Evolutionary conservation across 2,113 vertebrate genomes (phyloP), one percentile per base, ranked within the genome.

Genomic region (Pao palembangensis): DNA sequence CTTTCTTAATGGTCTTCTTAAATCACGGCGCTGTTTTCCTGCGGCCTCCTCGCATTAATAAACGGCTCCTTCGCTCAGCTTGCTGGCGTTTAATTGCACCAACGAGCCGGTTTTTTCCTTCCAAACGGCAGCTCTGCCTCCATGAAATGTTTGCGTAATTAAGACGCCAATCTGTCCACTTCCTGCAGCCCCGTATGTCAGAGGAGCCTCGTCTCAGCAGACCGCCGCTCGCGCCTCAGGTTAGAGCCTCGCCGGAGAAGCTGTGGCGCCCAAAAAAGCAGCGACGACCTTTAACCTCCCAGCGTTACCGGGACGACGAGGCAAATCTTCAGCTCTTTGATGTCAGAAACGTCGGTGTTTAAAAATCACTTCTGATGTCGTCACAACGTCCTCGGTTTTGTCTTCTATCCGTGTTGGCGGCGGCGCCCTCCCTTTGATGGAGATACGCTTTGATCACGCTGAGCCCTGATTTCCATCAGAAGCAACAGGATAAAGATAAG

Each of bases 91-190:
- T 76, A 62, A 75, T 72, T 67, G 75, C 54, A 61, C 61, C 28
- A 51, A 52, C 23, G 48, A 55, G 42, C 6, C 15, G 19, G 46
- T 31, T 68, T 43, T 66, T 77, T 62, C 18, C 17, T 58, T 34
- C 49, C 21, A 23, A 23, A 3, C 21, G 21, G 21, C 21, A 3
- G 21, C 21, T 23, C 50, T 64, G 60, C 55, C 38, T 69, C 15
- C 19, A 15, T 69, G 41, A 69, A 69, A 61, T 53, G 51, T 7
- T 78, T 71, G 62, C 72, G 58, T 75, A 75, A 79, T 79, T 73
- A 81, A 64, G 55, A 64, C 60, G 81, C 62, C 73, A 69, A 68
- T 83, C 68, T 75, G 81, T 76, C 67, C 62, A 38, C 64, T 23
- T 23, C 47, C 58, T 56, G 13, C 34, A 25, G 47, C 15, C 50